phyloP scores from a whole-genome alignment of 1,140 invertebrate genomes.

The Atopsyche davidsoni region DNA sequence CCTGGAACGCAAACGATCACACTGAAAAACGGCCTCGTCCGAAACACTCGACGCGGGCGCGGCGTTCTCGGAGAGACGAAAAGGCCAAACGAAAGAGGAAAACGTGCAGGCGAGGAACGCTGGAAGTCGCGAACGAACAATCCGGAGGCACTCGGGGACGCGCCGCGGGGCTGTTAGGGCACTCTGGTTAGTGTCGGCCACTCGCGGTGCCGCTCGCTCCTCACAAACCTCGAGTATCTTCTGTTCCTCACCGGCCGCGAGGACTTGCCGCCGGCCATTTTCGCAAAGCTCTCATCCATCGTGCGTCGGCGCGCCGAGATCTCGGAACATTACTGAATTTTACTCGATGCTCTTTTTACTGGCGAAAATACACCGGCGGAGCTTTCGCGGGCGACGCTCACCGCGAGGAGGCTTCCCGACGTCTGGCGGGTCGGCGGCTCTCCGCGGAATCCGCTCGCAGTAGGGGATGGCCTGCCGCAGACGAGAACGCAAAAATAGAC shows the following conservation, averaged over 20 bases:
- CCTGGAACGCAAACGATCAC: slow-evolving; percentile 33
- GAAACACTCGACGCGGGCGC: too few species aligned
- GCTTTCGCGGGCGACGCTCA: neutral
- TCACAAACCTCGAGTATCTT: slow-evolving; percentile 49
- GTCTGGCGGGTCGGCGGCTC: neutral
- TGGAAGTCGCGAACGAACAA: too few species aligned
- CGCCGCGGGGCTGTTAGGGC: slow-evolving; percentile 7
- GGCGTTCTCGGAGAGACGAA: neutral
- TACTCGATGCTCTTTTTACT: slow-evolving; percentile 34
- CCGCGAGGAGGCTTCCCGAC: slow-evolving; percentile 1
- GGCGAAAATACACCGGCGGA: slow-evolving; percentile 26
- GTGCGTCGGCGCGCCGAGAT: neutral
- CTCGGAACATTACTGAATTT: neutral
- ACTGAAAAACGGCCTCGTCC: too few species aligned
- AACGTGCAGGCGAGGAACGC: too few species aligned
- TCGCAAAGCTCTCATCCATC: slow-evolving; percentile 30
- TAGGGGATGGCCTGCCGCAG: slow-evolving; percentile 23
- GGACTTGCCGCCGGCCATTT: slow-evolving; percentile 39
- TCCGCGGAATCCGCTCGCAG: slow-evolving; percentile 9
- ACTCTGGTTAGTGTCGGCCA: slow-evolving; percentile 10
- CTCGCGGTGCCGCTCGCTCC: neutral
- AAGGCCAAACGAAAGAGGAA: neutral
- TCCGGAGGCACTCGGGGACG: too few species aligned
- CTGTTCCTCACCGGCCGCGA: slow-evolving; percentile 52
- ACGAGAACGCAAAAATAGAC: slow-evolving; percentile 22